Evolutionary conservation across 2,888 invertebrate species (phyloP), one percentile per base, ranked within the genome.

Genomic region (Nezara viridula): DNA sequence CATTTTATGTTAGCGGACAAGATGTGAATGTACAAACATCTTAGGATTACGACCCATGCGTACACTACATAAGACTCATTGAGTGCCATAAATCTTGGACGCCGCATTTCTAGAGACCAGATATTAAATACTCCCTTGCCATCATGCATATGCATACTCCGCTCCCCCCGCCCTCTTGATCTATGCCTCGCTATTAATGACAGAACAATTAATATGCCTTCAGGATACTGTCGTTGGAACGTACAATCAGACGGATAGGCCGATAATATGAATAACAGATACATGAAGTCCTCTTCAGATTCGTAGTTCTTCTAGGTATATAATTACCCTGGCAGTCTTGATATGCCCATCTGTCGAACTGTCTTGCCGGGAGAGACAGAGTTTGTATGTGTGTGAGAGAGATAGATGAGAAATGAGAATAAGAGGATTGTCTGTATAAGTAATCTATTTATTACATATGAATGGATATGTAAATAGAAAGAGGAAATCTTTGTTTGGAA

Each of bases 61-160:
- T 27, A 60, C 14, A 27, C 19, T 19, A 73, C 32, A 37, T 73
- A 37, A 37, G 66, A 37, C 66, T 73, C 37, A 73, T 73, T 37
- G 6, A 19, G 37, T 27, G 19, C 37, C 37, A 73, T 73, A 73
- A 73, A 73, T 73, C 66, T 73, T 73, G 16, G 66, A 73, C 37
- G 66, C 19, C 66, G 66, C 66, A 73, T 32, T 73, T 73, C 32
- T 9, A 19, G 66, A 73, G 66, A 73, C 66, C n/a, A 73, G 66
- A 73, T 73, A 73, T 73, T 73, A 73, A 73, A 73, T 73, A 73
- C 66, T 7, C 66, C 32, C 60, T 14, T 27, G 66, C 19, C 66
- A 73, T 73, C 66, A 73, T 73, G 27, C 37, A 73, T 73, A 73
- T 73, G 66, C 66, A 73, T 73, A 73, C 60, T 4, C n/a, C n/a